A percentile compares a stretch with the other conserved stretches of the same genome.
These are phyloP conservation scores for Augochlora pura DNA, from an alignment of 1,140 invertebrate species.

Conservation along the genomic window DNA sequence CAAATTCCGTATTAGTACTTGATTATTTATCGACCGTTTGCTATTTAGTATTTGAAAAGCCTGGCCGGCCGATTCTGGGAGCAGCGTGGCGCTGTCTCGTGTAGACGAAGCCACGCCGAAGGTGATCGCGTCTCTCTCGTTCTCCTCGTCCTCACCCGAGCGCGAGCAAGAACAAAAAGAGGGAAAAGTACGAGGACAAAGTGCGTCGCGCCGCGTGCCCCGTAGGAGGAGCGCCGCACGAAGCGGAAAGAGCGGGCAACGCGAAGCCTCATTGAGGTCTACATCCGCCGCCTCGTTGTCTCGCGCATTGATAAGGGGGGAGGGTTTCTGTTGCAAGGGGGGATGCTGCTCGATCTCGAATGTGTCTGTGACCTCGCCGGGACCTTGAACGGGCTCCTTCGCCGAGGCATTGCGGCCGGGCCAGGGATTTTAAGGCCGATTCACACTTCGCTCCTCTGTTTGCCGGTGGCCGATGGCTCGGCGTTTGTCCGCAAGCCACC, in stretches of 20 bases:
- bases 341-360: conserved; percentile 51
- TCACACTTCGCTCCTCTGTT: conserved; percentile 7
- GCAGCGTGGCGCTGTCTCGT: no score
- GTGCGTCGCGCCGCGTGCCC: neutral
- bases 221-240: conserved; percentile 8
- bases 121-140: neutral
- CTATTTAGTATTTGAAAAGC: no score
- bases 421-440: conserved; percentile 29
- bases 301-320: conserved; percentile 39
- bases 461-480: neutral
- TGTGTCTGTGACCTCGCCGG: conserved; percentile 73
- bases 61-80: no score
- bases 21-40: no score
- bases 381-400: conserved; percentile 75
- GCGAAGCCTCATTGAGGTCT: conserved; percentile 31
- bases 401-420: conserved; percentile 36
- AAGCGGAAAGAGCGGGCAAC: conserved; percentile 21
- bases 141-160: neutral
- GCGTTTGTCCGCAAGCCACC: neutral
- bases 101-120: neutral
- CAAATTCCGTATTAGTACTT: no score
- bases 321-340: conserved; percentile 34
- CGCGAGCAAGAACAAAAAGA: no score
- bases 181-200: neutral
- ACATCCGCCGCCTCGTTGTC: conserved; percentile 49